These are phyloP conservation scores for Epirrita christyi DNA, from an alignment of 2,888 invertebrate species.

Conservation along the genomic window DNA sequence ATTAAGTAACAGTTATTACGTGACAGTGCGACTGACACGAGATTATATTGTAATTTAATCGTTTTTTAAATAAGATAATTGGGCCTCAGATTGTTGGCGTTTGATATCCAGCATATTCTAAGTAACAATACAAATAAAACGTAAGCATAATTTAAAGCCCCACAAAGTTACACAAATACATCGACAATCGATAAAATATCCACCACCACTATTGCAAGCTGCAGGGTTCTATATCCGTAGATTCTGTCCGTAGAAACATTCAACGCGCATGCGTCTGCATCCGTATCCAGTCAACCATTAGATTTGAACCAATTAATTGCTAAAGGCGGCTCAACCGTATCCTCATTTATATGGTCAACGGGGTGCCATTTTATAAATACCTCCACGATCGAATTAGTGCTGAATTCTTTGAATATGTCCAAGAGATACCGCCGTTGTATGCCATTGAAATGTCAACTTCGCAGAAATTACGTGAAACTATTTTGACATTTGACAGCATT, in stretches of 20 bases:
- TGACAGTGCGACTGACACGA: too few species aligned
- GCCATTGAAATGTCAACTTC: conserved; percentile 28
- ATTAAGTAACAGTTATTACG: too few species aligned
- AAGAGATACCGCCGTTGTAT: conserved; percentile 1
- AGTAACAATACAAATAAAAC: too few species aligned
- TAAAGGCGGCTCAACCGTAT: conserved; percentile 17
- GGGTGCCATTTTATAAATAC: conserved; percentile 11
- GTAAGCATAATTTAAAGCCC: too few species aligned
- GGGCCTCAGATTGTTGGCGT: too few species aligned
- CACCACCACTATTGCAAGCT: conserved; percentile 7
- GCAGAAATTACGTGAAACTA: conserved; percentile 18
- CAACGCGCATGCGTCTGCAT: conserved; percentile 20
- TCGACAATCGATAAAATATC: conserved; percentile 6
- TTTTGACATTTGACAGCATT: conserved; percentile 32
- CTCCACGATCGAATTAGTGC: conserved; percentile 11
- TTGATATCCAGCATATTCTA: too few species aligned
- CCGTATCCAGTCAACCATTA: conserved; percentile 10
- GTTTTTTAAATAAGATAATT: too few species aligned
- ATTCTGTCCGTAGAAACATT: not conserved
- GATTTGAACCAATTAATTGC: conserved; percentile 33
- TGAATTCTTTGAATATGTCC: conserved; percentile 8
- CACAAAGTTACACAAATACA: too few species aligned
- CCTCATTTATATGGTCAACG: conserved; percentile 7
- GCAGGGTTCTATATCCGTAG: conserved; percentile 2
- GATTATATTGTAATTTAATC: too few species aligned